Percentiles rank a stretch among this genome's conserved stretches.
Conservation (phyloP, 2,888 invertebrate genomes). For the Thelaira solivaga region DNA sequence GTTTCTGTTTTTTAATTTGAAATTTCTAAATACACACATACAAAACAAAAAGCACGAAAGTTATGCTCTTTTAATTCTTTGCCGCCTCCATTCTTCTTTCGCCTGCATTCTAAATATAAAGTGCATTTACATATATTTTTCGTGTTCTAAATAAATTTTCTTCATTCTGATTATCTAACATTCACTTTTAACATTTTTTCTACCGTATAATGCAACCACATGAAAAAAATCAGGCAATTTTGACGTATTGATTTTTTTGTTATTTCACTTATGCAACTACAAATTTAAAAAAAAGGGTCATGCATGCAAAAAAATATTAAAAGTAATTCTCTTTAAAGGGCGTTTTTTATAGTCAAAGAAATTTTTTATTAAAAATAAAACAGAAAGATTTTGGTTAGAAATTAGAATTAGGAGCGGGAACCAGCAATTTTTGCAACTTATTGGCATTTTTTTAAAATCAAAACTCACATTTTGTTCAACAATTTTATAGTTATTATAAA, state of each 20-base stretch:
- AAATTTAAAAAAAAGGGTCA: background rate
- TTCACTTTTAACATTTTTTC: constrained; percentile 30
- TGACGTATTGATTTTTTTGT: constrained; percentile 47
- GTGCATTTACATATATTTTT: constrained; percentile 37
- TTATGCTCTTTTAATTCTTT: background rate
- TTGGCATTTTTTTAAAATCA: no score
- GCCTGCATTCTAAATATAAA: constrained; percentile 46
- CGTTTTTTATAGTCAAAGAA: no score
- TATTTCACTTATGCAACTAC: constrained; percentile 34
- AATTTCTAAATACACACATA: constrained; percentile 32
- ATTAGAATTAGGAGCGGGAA: no score
- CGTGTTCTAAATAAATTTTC: constrained; percentile 57
- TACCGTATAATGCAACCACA: background rate
- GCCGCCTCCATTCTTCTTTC: background rate
- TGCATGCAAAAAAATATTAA: no score
- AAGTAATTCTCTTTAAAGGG: no score
- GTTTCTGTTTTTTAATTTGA: constrained; percentile 13
- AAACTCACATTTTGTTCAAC: no score
- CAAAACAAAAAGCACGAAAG: background rate
- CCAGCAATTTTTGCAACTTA: no score
- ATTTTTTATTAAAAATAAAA: no score
- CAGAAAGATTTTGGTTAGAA: no score
- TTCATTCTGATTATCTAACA: constrained; percentile 54
- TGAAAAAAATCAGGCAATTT: background rate
- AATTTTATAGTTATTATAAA: no score